These are phyloP conservation scores for Paraplagusia blochii DNA, from an alignment of 2,113 vertebrate genomes.

Conservation along the genomic window DNA sequence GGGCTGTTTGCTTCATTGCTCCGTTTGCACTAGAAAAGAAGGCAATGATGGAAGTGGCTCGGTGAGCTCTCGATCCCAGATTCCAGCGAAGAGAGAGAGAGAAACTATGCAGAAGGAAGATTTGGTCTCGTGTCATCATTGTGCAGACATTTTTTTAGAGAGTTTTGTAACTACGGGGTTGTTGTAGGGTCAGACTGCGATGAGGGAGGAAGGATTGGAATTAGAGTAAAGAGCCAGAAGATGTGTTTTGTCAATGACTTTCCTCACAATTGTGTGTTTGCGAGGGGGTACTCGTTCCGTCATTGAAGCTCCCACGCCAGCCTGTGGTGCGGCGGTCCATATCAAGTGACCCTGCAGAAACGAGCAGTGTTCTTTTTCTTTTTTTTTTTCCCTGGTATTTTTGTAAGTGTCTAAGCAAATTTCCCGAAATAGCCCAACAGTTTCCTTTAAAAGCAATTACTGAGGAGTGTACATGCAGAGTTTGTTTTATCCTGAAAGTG, in stretches of 20 bases:
- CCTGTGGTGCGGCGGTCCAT: slow-evolving; percentile 36
- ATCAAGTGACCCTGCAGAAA: slow-evolving; percentile 46
- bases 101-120: too few species aligned
- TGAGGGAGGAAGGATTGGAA: too few species aligned
- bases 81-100: not conserved
- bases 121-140: too few species aligned
- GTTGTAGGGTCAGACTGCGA: too few species aligned
- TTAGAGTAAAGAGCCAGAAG: too few species aligned
- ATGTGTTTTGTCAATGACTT: too few species aligned
- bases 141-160: too few species aligned
- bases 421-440: not conserved
- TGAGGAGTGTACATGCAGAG: slow-evolving; percentile 39
- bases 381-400: not conserved
- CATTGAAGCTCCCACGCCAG: slow-evolving; percentile 43
- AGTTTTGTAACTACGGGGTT: too few species aligned
- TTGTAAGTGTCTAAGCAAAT: slow-evolving; percentile 16
- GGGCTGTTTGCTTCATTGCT: slow-evolving; percentile 52
- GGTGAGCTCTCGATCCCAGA: slow-evolving; percentile 29
- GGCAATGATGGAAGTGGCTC: slow-evolving; percentile 46
- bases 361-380: slow-evolving; percentile 14
- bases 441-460: slow-evolving; percentile 60
- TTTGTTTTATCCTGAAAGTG: slow-evolving; percentile 63
- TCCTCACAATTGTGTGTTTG: slow-evolving; percentile 3
- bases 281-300: slow-evolving; percentile 33
- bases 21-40: slow-evolving; percentile 45